phyloP scores from a whole-genome alignment of 2,113 vertebrate species.

The Crocuta crocuta region DNA sequence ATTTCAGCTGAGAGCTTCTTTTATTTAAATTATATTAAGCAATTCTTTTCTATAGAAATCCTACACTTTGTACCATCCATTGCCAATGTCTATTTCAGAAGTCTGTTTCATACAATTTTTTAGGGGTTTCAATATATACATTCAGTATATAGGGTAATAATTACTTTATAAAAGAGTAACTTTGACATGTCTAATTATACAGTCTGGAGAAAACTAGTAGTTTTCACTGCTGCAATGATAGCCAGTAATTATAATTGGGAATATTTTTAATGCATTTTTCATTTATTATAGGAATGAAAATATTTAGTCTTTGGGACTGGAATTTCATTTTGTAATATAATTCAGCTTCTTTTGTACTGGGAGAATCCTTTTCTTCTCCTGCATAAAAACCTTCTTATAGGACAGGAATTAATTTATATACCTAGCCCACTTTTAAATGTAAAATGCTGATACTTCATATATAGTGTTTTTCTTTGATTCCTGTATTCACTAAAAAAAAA shows the following conservation, averaged over 20 bases:
- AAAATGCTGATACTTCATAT: conserved; percentile 8
- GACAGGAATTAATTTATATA: neutral
- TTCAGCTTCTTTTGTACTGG: neutral
- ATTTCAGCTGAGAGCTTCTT: neutral
- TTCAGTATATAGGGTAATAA: neutral
- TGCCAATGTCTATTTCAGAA: neutral
- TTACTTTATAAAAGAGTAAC: neutral
- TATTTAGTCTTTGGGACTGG: neutral
- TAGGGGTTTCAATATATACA: neutral
- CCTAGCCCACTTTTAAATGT: neutral
- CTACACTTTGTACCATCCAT: neutral
- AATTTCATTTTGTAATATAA: neutral
- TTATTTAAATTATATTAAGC: neutral
- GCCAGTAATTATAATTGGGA: neutral
- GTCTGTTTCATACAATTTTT: neutral
- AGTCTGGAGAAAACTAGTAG: neutral
- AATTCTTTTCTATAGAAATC: neutral
- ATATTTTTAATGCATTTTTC: neutral
- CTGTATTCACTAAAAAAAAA: neutral
- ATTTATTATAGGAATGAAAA: conserved; percentile 36
- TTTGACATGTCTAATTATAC: neutral
- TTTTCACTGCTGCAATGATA: neutral
- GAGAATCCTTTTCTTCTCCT: neutral
- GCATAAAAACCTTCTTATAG: neutral
- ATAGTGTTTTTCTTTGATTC: neutral